Conservation (phyloP, 2,797 vertebrate genomes). For the Delichon dasypus region DNA sequence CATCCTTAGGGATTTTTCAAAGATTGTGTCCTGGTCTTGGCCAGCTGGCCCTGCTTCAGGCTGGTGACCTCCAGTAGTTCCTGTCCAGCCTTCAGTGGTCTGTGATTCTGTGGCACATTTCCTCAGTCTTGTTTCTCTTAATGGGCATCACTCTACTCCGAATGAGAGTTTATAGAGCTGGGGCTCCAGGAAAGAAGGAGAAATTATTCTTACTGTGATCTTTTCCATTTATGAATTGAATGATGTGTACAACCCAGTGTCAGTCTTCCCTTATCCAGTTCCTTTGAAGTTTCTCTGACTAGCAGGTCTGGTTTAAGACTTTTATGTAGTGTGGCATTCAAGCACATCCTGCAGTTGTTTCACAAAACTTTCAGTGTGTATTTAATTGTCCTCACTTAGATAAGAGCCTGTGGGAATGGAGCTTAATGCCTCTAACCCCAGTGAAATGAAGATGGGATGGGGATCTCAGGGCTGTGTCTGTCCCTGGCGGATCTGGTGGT, state of each 20-base stretch:
- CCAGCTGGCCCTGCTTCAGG: neutral
- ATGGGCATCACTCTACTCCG: neutral
- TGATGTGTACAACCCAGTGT: neutral
- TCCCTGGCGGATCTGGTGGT: neutral
- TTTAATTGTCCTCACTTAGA: neutral
- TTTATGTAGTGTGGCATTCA: fast-evolving
- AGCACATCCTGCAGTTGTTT: neutral
- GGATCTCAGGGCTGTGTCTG: neutral
- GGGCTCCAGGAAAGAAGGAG: neutral
- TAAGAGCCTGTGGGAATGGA: neutral
- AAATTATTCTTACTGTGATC: fast-evolving
- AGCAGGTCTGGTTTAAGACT: neutral
- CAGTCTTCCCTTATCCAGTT: neutral
- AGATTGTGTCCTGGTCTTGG: neutral
- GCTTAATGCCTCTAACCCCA: neutral
- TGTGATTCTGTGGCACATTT: neutral
- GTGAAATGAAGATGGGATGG: neutral
- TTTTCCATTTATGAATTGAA: neutral
- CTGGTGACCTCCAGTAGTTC: neutral
- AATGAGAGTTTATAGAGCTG: neutral
- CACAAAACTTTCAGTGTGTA: neutral
- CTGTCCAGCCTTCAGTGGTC: neutral
- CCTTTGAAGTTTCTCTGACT: neutral
- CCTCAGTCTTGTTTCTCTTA: neutral
- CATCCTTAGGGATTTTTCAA: neutral